A percentile compares a stretch with the other conserved stretches of the same genome.
Conservation (phyloP, 2,113 vertebrate species). For the Penelope pileata region DNA sequence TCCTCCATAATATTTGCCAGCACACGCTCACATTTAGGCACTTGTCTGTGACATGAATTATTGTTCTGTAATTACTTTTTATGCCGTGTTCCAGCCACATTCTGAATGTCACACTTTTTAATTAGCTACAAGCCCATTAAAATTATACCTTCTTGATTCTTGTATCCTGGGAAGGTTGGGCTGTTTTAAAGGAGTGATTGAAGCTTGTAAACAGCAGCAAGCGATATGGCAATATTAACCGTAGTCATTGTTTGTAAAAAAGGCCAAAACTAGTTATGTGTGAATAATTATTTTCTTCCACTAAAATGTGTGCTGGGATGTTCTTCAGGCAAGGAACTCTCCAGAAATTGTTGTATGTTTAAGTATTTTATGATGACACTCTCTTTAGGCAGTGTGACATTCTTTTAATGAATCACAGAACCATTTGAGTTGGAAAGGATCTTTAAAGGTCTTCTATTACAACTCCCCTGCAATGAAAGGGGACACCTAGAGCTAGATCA, state of each 20-base stretch:
- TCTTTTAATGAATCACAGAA: neutral
- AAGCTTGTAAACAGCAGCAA: conserved; percentile 10
- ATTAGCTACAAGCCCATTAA: conserved; percentile 57
- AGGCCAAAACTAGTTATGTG: neutral
- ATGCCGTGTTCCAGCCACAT: neutral
- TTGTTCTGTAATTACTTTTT: conserved; percentile 44
- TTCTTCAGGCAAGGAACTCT: neutral
- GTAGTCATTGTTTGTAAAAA: neutral
- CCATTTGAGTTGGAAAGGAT: too few species aligned
- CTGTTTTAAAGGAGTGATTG: conserved; percentile 10
- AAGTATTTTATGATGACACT: neutral
- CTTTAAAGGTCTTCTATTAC: too few species aligned
- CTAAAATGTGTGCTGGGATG: neutral
- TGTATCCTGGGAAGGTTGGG: neutral
- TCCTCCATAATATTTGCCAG: neutral
- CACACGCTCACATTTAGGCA: neutral
- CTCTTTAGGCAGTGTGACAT: neutral
- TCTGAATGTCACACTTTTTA: conserved; percentile 60
- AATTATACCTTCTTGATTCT: neutral
- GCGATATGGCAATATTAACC: neutral
- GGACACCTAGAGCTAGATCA: too few species aligned
- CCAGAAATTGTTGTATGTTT: neutral
- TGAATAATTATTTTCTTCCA: conserved; percentile 39
- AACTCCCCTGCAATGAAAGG: too few species aligned
- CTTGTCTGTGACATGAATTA: neutral